These are phyloP conservation scores for Ammodytes marinus DNA, from an alignment of 2,113 vertebrate species.

Conservation along the genomic window DNA sequence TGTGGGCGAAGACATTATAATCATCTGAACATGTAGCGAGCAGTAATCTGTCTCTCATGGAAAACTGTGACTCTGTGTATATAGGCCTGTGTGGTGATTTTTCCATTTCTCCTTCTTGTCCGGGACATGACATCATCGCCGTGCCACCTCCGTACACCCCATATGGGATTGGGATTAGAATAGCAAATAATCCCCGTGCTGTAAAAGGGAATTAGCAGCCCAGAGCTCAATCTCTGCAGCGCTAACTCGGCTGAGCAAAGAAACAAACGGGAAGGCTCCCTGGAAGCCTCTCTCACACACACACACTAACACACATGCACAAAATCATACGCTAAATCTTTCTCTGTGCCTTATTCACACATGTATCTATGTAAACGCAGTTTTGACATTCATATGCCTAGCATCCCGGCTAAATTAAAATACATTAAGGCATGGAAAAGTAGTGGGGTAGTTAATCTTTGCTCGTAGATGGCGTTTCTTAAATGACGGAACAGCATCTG, in stretches of 20 bases:
- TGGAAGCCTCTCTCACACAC: slow-evolving; percentile 18
- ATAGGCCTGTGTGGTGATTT: slow-evolving; percentile 40
- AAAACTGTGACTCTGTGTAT: slow-evolving; percentile 38
- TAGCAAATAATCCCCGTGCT: slow-evolving; percentile 81
- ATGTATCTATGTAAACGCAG: neutral
- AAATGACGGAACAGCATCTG: slow-evolving; percentile 67
- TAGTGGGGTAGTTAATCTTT: slow-evolving; percentile 60
- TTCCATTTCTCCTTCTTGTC: slow-evolving; percentile 52
- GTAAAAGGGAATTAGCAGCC: slow-evolving; percentile 81
- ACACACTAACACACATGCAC: neutral
- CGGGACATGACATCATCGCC: slow-evolving; percentile 69
- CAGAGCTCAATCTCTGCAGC: slow-evolving; percentile 69
- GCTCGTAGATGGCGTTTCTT: slow-evolving; percentile 69
- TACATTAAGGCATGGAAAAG: slow-evolving; percentile 4
- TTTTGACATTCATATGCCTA: neutral
- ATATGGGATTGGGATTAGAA: slow-evolving; percentile 85
- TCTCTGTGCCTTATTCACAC: neutral
- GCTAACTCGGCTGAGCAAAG: slow-evolving; percentile 54
- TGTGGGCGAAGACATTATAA: slow-evolving; percentile 4
- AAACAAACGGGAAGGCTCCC: slow-evolving; percentile 28
- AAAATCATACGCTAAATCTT: too few species aligned
- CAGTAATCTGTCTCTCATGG: slow-evolving; percentile 56
- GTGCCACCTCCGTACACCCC: slow-evolving; percentile 71
- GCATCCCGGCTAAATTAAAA: slow-evolving; percentile 36
- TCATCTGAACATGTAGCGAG: slow-evolving; percentile 30